These are phyloP conservation scores for Allobates femoralis DNA, from an alignment of 2,797 vertebrate genomes.

Conservation along the genomic window DNA sequence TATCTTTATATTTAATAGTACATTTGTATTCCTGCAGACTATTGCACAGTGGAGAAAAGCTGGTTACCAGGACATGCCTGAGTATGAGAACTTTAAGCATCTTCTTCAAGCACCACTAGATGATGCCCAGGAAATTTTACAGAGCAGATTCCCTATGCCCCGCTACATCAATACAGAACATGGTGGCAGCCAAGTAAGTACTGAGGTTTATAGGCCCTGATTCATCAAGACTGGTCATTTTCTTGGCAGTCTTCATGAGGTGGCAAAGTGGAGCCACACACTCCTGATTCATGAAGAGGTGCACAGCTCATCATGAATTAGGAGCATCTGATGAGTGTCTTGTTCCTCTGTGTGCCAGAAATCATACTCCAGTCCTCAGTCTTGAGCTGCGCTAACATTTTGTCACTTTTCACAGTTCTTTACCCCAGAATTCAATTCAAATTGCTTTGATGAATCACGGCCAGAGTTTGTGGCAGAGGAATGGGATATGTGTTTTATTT, in stretches of 20 bases:
- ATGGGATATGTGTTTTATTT: too few relatives aligned
- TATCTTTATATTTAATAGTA: constrained; percentile 5
- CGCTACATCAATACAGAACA: constrained; percentile 95
- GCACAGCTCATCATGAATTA: too few relatives aligned
- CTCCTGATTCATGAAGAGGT: too few relatives aligned
- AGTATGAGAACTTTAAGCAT: constrained; percentile 98
- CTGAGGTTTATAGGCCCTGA: neutral
- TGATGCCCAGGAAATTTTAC: constrained; percentile 94
- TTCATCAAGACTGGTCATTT: too few relatives aligned
- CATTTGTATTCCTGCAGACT: constrained; percentile 76
- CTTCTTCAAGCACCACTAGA: constrained; percentile 94
- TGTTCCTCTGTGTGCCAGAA: too few relatives aligned
- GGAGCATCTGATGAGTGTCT: too few relatives aligned
- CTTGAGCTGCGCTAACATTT: too few relatives aligned
- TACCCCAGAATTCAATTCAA: too few relatives aligned
- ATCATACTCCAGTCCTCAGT: too few relatives aligned
- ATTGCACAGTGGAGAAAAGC: constrained; percentile 97
- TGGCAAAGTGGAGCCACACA: neutral
- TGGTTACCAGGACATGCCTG: constrained; percentile 94
- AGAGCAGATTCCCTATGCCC: constrained; percentile 94
- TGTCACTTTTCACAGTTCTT: too few relatives aligned
- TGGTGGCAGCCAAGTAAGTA: constrained; percentile 82
- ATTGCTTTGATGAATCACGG: too few relatives aligned
- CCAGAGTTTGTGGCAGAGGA: too few relatives aligned
- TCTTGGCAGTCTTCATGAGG: neutral